Evolutionary conservation across 35 echinoderm and acorn worm genomes (phyloP).

Genomic region (Diadema setosum): DNA sequence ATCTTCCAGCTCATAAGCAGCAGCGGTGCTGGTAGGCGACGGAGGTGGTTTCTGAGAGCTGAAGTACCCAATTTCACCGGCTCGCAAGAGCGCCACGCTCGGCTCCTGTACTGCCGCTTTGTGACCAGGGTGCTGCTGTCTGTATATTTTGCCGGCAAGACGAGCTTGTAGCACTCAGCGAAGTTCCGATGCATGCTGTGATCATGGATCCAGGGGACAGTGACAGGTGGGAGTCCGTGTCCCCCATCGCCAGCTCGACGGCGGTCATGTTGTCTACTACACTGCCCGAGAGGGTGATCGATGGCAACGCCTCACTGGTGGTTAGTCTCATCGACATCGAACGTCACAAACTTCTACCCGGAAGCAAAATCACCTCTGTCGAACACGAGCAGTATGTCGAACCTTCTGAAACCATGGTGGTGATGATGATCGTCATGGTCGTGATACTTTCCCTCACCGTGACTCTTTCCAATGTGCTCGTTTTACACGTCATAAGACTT

Average conservation of each 20-base stretch:
- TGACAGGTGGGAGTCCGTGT: neutral
- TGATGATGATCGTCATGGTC: conserved; percentile 12
- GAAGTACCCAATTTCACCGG: no score
- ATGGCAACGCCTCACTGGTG: neutral
- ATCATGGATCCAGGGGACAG: neutral
- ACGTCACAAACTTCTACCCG: no score
- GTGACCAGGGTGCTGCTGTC: no score
- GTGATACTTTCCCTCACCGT: conserved; percentile 29
- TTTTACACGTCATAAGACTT: conserved; percentile 55
- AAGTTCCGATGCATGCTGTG: neutral
- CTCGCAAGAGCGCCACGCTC: no score
- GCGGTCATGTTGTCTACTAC: neutral
- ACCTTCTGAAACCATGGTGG: neutral
- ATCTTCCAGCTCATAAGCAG: no score
- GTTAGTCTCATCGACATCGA: neutral
- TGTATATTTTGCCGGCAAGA: no score
- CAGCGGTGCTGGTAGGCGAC: neutral
- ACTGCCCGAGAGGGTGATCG: neutral
- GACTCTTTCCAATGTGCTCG: conserved; percentile 35
- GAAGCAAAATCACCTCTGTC: no score
- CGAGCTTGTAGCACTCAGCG: no score
- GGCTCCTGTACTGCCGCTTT: neutral
- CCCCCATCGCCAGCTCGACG: neutral
- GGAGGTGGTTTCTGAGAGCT: no score
- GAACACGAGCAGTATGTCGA: neutral